Base-by-base conservation (phyloP, 2,797 vertebrate species). In the Darevskia nairensis region DNA sequence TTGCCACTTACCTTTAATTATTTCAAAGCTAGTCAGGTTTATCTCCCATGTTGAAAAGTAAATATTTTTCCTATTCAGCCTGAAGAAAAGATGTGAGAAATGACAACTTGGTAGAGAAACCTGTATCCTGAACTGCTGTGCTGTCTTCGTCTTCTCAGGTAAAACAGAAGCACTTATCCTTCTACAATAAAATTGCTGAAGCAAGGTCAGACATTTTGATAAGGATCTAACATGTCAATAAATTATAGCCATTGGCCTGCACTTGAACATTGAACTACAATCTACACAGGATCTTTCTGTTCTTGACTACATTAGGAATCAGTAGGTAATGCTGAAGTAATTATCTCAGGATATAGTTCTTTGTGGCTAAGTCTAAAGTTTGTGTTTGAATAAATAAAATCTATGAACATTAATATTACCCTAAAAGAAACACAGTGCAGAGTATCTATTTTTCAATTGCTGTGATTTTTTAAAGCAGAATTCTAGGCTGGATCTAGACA, bases 171-270 rank as follows among this genome's bases (percentile, higher is more conserved):
- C 90, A 86, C 92, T 82, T 83, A 91, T 79, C 89, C 80, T 89
- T 44, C 83, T 94, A 93, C 89, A 82, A 89, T 95, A 95, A 96
- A 96, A 93, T 90, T 86, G 85, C 91, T 94, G 94, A 95, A 96
- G 93, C 94, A 95, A 95, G 93, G 90, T 93, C 94, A 94, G 25
- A 86, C 80, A 89, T 92, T 91, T 93, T 92, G 93, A 44, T 59
- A 76, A 85, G 88, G 91, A 93, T 89, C 92, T 82, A 93, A 95
- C 93, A 94, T 79, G 81, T 86, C 95, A 93, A 93, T 94, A 93
- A 93, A 94, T 44, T 88, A 86, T 0, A 72, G 46, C 81, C 86
- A 82, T 89, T 92, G 95, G 90, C 93, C 92, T 91, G 92, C 88
- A 87, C 89, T 92, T 3, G 46, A 86, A 91, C 93, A 95, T 94